Conservation (phyloP, 2,797 vertebrate species). For the Crenichthys baileyi region DNA sequence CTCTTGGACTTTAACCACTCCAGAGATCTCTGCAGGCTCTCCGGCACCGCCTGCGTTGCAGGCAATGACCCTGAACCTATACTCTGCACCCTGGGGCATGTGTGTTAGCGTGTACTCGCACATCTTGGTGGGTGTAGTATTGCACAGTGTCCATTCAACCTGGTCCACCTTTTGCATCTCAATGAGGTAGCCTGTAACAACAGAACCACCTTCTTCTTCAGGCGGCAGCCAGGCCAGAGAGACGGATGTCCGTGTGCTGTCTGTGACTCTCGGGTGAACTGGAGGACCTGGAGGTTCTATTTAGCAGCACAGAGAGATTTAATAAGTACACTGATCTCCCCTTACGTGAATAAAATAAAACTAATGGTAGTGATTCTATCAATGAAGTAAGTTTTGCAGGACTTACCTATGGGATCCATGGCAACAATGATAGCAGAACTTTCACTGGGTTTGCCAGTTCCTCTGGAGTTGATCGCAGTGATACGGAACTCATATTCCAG, state of each 20-base stretch:
- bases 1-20: conserved; percentile 96
- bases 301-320: conserved; percentile 37
- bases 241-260: conserved; percentile 96
- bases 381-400: background rate
- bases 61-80: conserved; percentile 94
- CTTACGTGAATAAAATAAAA: background rate
- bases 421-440: conserved; percentile 88
- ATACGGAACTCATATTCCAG: conserved; percentile 95
- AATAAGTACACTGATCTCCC: conserved; percentile 10
- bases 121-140: conserved; percentile 97
- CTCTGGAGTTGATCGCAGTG: conserved; percentile 96
- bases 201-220: conserved; percentile 94
- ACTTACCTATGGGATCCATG: conserved; percentile 96
- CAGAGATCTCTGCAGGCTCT: conserved; percentile 93
- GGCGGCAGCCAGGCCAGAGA: conserved; percentile 95
- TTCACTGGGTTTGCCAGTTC: conserved; percentile 91
- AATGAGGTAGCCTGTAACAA: conserved; percentile 93
- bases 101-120: conserved; percentile 98
- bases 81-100: conserved; percentile 97
- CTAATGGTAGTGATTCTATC: background rate
- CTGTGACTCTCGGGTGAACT: conserved; percentile 91
- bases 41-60: conserved; percentile 97
- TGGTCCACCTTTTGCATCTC: conserved; percentile 99
- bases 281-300: conserved; percentile 94
- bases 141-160: conserved; percentile 98